Percentiles rank a stretch among this genome's conserved stretches.
These are phyloP conservation scores for Lagenorhynchus albirostris DNA, from an alignment of 2,113 vertebrate species.

Conservation along the genomic window DNA sequence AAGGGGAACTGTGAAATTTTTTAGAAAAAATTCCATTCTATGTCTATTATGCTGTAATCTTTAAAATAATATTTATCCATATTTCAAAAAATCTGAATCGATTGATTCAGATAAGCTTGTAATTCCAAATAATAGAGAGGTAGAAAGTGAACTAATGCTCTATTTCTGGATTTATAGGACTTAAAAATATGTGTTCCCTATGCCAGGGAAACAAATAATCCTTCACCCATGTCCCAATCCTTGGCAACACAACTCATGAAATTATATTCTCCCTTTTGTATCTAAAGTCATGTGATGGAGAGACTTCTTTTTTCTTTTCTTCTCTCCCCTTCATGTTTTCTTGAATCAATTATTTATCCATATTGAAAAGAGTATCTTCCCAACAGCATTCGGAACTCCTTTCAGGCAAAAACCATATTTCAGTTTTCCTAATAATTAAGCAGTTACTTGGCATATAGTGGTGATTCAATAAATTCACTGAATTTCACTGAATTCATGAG, in stretches of 20 bases:
- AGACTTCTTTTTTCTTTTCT: not conserved
- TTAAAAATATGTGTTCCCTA: not conserved
- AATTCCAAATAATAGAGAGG: not conserved
- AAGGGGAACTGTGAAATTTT: not conserved
- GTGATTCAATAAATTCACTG: not conserved
- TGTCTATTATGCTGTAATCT: not conserved
- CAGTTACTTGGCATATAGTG: not conserved
- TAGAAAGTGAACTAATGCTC: not conserved
- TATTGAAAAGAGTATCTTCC: conserved; percentile 9
- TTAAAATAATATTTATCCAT: not conserved
- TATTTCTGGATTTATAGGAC: not conserved
- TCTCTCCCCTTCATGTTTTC: not conserved
- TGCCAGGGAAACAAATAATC: not conserved
- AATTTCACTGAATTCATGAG: not conserved
- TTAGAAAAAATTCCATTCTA: not conserved
- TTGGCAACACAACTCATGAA: not conserved
- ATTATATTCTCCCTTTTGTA: not conserved
- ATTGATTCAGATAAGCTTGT: not conserved
- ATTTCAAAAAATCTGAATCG: not conserved
- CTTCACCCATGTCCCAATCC: not conserved
- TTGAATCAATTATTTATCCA: not conserved
- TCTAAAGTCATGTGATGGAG: not conserved
- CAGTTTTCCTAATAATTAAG: not conserved
- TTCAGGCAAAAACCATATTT: not conserved
- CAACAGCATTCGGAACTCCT: not conserved